Conservation (phyloP, 2,113 vertebrate species). For the Pelecanoides urinatrix region DNA sequence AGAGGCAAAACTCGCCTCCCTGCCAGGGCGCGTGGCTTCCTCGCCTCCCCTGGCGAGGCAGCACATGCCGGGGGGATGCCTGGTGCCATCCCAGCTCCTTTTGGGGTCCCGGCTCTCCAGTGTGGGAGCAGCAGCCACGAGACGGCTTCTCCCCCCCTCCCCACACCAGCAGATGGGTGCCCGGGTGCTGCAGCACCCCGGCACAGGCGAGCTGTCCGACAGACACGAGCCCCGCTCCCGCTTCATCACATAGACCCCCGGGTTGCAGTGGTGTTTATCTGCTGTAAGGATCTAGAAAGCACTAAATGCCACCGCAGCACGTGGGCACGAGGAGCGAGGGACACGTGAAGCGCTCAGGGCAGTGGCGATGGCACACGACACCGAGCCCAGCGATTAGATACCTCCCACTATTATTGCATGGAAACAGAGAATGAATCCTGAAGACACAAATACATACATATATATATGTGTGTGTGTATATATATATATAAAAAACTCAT, state of each 20-base stretch:
- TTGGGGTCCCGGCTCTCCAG: not conserved
- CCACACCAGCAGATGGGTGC: slow-evolving; percentile 17
- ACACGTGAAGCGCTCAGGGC: not conserved
- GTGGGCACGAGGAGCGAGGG: not conserved
- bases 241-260: not conserved
- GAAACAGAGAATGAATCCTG: not conserved
- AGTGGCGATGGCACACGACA: fast-evolving
- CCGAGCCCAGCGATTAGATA: not conserved
- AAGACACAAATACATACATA: not conserved
- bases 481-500: not conserved
- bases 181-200: not conserved
- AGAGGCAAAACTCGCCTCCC: not conserved
- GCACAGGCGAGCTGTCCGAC: slow-evolving; percentile 25
- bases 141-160: not conserved
- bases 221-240: not conserved
- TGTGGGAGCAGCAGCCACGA: not conserved
- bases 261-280: not conserved
- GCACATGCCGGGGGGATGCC: not conserved
- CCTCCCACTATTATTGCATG: not conserved
- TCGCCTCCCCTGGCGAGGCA: not conserved
- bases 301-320: not conserved
- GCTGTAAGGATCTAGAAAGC: not conserved
- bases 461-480: too few species aligned
- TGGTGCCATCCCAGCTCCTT: not conserved
- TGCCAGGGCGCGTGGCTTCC: fast-evolving